A percentile compares a stretch with the other conserved stretches of the same genome.
phyloP scores from a whole-genome alignment of 2,113 vertebrate species.

The Equus quagga region DNA sequence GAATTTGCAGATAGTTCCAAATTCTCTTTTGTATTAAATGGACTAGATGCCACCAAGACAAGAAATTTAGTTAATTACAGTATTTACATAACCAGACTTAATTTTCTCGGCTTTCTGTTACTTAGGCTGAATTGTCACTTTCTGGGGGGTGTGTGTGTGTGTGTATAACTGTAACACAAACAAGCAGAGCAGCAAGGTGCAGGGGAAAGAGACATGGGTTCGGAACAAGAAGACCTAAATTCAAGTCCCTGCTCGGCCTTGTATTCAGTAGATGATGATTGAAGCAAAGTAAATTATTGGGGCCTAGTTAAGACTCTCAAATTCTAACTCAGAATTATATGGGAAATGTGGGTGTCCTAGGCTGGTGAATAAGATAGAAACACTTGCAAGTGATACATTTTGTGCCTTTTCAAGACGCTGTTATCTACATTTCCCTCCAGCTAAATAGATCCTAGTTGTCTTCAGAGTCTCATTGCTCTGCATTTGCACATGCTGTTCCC shows the following conservation, averaged over 20 bases:
- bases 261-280: background rate
- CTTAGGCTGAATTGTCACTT: background rate
- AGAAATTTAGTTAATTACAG: background rate
- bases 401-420: background rate
- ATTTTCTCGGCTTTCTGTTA: background rate
- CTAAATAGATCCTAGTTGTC: background rate
- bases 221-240: background rate
- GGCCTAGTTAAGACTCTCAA: background rate
- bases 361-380: background rate
- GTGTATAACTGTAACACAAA: background rate
- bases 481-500: background rate
- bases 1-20: background rate
- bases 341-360: background rate
- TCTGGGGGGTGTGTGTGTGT: background rate
- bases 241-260: background rate
- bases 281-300: background rate
- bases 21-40: background rate
- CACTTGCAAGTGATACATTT: too few species aligned
- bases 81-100: background rate
- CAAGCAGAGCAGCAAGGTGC: background rate
- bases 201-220: background rate
- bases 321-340: background rate
- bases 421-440: background rate
- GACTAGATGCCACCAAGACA: background rate
- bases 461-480: background rate